These are phyloP conservation scores for Orycteropus afer DNA, from an alignment of 2,113 vertebrate genomes.

Conservation along the genomic window DNA sequence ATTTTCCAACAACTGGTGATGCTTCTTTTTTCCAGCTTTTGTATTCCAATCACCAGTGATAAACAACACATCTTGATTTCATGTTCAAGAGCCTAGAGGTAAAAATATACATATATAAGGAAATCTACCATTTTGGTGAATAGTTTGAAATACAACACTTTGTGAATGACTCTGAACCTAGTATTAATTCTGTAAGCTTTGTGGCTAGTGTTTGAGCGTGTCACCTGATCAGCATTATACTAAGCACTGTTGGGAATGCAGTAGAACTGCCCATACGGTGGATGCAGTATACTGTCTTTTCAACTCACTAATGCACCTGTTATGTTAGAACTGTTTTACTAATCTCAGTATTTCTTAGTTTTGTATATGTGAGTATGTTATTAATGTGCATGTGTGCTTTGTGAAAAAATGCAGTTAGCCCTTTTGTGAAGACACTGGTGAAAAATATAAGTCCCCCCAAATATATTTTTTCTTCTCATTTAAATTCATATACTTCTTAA, in stretches of 20 bases:
- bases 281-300: no score
- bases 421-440: background rate
- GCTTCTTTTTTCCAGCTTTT: no score
- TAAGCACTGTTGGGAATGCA: background rate
- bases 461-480: no score
- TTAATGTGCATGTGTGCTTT: no score
- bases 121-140: background rate
- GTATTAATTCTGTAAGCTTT: background rate
- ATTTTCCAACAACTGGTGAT: no score
- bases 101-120: background rate
- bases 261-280: background rate
- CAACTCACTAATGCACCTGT: no score
- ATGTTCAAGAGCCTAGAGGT: background rate
- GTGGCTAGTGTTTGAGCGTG: background rate
- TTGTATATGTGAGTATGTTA: no score
- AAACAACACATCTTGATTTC: no score
- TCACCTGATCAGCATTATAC: background rate
- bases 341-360: no score
- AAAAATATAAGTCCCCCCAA: background rate
- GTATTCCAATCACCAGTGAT: no score
- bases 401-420: background rate
- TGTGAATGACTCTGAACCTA: background rate
- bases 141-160: background rate
- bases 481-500: background rate
- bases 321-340: no score